Percentiles rank a stretch among this genome's conserved stretches.
Evolutionary conservation across 2,888 invertebrate genomes (phyloP).

Genomic region (Drosophila colorata): DNA sequence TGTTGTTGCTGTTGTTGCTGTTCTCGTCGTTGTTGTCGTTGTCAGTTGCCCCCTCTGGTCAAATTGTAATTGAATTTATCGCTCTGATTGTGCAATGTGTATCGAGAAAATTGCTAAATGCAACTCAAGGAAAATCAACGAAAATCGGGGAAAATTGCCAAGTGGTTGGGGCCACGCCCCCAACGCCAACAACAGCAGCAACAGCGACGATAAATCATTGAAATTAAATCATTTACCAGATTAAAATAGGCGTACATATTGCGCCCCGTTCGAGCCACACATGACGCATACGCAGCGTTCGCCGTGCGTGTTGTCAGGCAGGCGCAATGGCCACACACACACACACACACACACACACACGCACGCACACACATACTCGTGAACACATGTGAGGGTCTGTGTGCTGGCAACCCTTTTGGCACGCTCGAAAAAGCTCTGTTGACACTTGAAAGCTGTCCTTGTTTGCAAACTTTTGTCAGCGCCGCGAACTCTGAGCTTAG

Average conservation of each 20-base stretch:
- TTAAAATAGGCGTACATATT: constrained; percentile 30
- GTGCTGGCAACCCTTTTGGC: constrained; percentile 53
- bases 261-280: too few species aligned
- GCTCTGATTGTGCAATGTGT: constrained; percentile 63
- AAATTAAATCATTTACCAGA: constrained; percentile 59
- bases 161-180: neutral
- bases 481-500: constrained; percentile 41
- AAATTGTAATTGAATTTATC: constrained; percentile 76
- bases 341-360: constrained; percentile 1
- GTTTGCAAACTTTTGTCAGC: constrained; percentile 61
- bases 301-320: constrained; percentile 23
- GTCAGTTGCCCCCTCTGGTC: constrained; percentile 21
- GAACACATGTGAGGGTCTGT: constrained; percentile 7
- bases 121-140: constrained; percentile 25
- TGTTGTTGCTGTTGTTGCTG: constrained; percentile 13
- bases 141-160: constrained; percentile 55
- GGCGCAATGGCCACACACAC: constrained; percentile 39
- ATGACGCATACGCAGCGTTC: constrained; percentile 69
- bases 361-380: neutral
- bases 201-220: constrained; percentile 25
- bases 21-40: constrained; percentile 7
- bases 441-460: constrained; percentile 66
- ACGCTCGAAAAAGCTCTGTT: constrained; percentile 44
- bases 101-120: constrained; percentile 67
- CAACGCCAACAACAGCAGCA: constrained; percentile 1